Percentiles rank a stretch among this genome's conserved stretches.
These are phyloP conservation scores for Temnothorax nylanderi DNA, from an alignment of 1,140 invertebrate species.

Conservation along the genomic window DNA sequence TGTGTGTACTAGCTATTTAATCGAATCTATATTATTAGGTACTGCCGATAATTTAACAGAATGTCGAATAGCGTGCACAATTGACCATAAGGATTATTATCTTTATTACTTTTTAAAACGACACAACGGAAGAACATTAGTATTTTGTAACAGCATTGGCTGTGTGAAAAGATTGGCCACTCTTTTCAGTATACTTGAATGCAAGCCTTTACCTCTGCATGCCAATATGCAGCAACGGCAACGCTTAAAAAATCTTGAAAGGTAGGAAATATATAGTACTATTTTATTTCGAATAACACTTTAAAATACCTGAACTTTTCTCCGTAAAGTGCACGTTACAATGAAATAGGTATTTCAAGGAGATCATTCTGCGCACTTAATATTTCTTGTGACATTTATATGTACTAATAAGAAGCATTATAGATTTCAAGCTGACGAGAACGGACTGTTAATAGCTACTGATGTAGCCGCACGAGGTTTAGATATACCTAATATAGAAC, in stretches of 20 bases:
- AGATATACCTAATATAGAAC: slow-evolving; percentile 97
- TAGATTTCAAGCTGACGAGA: slow-evolving; percentile 92
- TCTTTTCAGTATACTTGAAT: slow-evolving; percentile 92
- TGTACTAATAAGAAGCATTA: slow-evolving; percentile 33
- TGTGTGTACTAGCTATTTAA: slow-evolving; percentile 40
- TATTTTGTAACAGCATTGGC: slow-evolving; percentile 99
- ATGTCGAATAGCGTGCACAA: slow-evolving; percentile 91
- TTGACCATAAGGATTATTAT: slow-evolving; percentile 96
- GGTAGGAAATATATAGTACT: slow-evolving; percentile 79
- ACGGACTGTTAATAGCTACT: slow-evolving; percentile 96
- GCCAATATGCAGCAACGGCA: slow-evolving; percentile 98
- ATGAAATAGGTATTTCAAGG: background rate
- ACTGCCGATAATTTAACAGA: slow-evolving; percentile 94
- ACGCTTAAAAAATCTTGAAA: slow-evolving; percentile 97
- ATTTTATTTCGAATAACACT: background rate
- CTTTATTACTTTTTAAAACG: slow-evolving; percentile 96
- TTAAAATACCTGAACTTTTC: background rate
- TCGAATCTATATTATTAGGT: slow-evolving; percentile 84
- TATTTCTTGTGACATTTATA: background rate
- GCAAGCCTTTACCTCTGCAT: slow-evolving; percentile 94
- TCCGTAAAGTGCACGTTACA: background rate
- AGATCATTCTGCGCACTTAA: background rate
- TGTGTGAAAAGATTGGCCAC: slow-evolving; percentile 95
- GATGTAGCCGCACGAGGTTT: slow-evolving; percentile 98
- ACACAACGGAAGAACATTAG: slow-evolving; percentile 95